These are phyloP conservation scores for Drosophila ustulata DNA, from an alignment of 2,888 invertebrate genomes.

Conservation along the genomic window DNA sequence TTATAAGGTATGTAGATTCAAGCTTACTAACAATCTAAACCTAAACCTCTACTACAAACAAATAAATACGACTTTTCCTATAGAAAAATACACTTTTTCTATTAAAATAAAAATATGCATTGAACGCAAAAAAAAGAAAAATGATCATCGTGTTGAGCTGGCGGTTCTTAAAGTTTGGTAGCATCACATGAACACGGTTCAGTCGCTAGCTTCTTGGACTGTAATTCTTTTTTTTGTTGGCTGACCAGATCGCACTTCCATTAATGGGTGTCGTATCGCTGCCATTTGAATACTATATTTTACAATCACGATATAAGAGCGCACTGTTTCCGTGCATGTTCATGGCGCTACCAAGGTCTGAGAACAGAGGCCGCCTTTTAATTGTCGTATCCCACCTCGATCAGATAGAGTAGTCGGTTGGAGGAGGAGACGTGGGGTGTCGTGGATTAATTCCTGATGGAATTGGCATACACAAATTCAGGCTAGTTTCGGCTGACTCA, in stretches of 20 bases:
- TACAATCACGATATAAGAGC: background rate
- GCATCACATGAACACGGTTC: constrained; percentile 45
- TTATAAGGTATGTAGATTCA: constrained; percentile 74
- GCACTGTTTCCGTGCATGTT: constrained; percentile 23
- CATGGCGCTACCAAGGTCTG: constrained; percentile 75
- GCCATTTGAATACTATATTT: background rate
- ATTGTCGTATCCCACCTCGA: constrained; percentile 36
- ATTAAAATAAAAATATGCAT: constrained; percentile 77
- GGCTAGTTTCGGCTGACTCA: background rate
- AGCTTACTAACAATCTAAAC: constrained; percentile 47
- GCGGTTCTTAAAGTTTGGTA: constrained; percentile 81
- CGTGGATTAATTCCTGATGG: background rate
- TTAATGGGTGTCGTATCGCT: background rate
- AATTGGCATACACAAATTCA: background rate
- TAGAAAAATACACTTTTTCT: constrained; percentile 74
- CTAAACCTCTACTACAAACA: constrained; percentile 27
- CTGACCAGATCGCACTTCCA: background rate
- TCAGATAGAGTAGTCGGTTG: constrained; percentile 2
- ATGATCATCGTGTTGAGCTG: constrained; percentile 67
- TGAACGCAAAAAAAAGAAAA: constrained; percentile 52
- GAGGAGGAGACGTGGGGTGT: background rate
- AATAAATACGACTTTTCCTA: constrained; percentile 65
- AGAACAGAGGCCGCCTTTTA: constrained; percentile 77
- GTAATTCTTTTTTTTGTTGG: background rate
- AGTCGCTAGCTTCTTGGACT: background rate